Evolutionary conservation across 1,140 invertebrate genomes (phyloP).

Genomic region (Arion vulgaris): DNA sequence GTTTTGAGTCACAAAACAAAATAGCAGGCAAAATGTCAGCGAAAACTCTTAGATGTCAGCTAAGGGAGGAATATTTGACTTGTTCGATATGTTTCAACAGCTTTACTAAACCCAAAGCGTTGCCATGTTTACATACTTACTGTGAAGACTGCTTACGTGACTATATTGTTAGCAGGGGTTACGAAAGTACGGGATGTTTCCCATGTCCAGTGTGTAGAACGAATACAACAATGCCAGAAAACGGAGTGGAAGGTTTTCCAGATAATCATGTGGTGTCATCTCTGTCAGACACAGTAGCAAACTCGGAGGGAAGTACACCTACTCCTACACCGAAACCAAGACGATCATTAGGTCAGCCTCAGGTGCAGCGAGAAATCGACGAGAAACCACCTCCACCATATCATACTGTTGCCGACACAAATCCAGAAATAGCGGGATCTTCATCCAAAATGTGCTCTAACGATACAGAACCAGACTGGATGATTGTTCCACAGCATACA

Average conservation of each 20-base stretch:
- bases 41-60: conserved; percentile 48
- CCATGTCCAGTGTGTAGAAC: conserved; percentile 65
- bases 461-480: conserved; percentile 26
- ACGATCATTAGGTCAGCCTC: conserved; percentile 20
- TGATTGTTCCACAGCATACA: conserved; percentile 1
- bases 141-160: conserved; percentile 63
- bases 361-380: conserved; percentile 1
- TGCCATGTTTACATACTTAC: conserved; percentile 69
- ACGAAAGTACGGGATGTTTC: conserved; percentile 51
- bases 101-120: conserved; percentile 62
- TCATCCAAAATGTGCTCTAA: conserved; percentile 28
- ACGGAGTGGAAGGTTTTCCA: conserved; percentile 56
- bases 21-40: conserved; percentile 38
- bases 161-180: conserved; percentile 54
- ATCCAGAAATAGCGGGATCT: background rate
- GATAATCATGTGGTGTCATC: conserved; percentile 63
- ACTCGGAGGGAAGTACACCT: conserved; percentile 31
- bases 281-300: conserved; percentile 59
- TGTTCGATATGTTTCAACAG: conserved; percentile 64
- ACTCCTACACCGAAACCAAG: conserved; percentile 47
- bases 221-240: conserved; percentile 47
- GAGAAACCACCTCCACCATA: background rate
- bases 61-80: conserved; percentile 64
- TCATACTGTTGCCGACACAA: conserved; percentile 4
- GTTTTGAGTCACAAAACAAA: background rate